Evolutionary conservation across 2,888 invertebrate species (phyloP).

Genomic region (Eledona agricola): DNA sequence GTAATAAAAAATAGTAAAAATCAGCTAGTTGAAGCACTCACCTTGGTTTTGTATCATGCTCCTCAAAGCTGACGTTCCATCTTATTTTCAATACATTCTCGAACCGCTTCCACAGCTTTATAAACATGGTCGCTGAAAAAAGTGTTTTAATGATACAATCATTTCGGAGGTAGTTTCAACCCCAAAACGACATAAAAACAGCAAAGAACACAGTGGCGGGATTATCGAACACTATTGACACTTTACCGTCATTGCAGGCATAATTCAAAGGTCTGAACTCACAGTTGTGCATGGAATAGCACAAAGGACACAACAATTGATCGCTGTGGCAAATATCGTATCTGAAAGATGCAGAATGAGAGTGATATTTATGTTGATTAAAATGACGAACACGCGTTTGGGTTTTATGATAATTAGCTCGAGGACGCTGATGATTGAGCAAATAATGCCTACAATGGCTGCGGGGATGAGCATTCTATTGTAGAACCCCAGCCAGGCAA

Average conservation of each 20-base stretch:
- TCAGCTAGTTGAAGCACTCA: too few species aligned
- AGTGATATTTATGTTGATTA: not conserved
- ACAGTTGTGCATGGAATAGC: slow-evolving; percentile 62
- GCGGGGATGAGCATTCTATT: slow-evolving; percentile 64
- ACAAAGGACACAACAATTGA: slow-evolving; percentile 68
- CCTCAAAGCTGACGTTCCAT: slow-evolving; percentile 48
- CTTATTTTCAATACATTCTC: slow-evolving; percentile 48
- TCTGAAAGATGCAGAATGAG: slow-evolving; percentile 40
- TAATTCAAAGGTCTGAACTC: slow-evolving; percentile 63
- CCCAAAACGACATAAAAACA: slow-evolving; percentile 56
- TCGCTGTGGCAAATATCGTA: slow-evolving; percentile 51
- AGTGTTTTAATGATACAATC: too few species aligned
- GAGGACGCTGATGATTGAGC: slow-evolving; percentile 50
- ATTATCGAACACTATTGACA: slow-evolving; percentile 59
- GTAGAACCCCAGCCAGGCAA: slow-evolving; percentile 68
- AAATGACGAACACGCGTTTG: not conserved
- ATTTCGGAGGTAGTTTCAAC: slow-evolving; percentile 35
- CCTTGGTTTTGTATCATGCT: slow-evolving; percentile 40
- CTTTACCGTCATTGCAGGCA: slow-evolving; percentile 65
- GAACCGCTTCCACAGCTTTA: slow-evolving; percentile 54
- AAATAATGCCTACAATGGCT: slow-evolving; percentile 61
- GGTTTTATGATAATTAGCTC: not conserved
- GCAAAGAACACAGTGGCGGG: slow-evolving; percentile 50
- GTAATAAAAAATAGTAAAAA: too few species aligned
- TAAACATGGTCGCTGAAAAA: slow-evolving; percentile 49